Evolutionary conservation across 2,888 invertebrate species (phyloP), one percentile per base, ranked within the genome.

Genomic region (Watsonalla cultraria): DNA sequence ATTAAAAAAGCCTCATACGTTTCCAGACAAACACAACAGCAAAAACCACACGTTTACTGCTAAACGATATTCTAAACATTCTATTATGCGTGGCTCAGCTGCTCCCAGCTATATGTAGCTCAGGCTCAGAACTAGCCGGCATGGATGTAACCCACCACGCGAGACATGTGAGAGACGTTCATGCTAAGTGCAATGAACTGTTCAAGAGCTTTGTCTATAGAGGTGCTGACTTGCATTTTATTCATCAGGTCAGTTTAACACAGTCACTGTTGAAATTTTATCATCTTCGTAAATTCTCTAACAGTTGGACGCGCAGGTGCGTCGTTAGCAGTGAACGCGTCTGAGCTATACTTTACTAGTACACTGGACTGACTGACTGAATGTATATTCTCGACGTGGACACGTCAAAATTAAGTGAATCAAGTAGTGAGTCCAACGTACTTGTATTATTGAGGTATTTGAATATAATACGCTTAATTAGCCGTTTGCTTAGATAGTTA

Each of bases 141-240:
- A 70, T 93, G 8, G 91, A 92, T 45, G 77, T 91, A 14, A 89
- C 86, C 54, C 88, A 91, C 58, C 92, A 94, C 70, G 92, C 93
- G 8, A 92, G 95, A 60, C 94, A 95, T 51, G 92, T 96, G n/a
- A 90, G 95, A 48, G 96, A 96, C 65, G 93, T 96, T 11, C 96
- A 97, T 72, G 93, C 95, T 0, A 97, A 97, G 76, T 96, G 96
- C 77, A 93, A 95, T 64, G 95, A 96, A 69, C 84, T 97, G 49
- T 93, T 96, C 65, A 92, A 93, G 59, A 96, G 95, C 58, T 87
- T 96, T 11, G 82, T 96, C 8, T 89, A 95, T 49, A 92, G 96
- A 57, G 96, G 96, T 0, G 93, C 95, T 9, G 94, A 96, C 0
- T 81, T 96, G 46, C 95, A 95, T 69, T 92, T 93, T 60, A 87